Conservation (phyloP, 1,140 invertebrate species). For the Drosophila lacertosa region DNA sequence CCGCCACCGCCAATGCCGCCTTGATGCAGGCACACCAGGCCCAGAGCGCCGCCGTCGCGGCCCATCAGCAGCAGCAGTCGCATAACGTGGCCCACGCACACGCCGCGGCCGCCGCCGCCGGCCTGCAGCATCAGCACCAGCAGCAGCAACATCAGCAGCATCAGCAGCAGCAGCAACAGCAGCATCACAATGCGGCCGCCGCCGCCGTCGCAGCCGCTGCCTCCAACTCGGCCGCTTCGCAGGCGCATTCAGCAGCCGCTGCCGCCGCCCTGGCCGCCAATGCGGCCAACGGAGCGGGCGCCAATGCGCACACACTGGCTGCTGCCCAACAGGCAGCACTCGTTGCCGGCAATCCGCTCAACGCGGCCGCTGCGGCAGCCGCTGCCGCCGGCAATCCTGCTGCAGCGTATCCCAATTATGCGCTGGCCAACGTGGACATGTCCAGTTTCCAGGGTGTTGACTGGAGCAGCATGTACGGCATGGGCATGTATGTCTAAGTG, state of each 20-base stretch:
- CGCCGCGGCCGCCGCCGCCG: slow-evolving; percentile 82
- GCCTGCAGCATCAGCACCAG: slow-evolving; percentile 74
- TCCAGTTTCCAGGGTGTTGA: slow-evolving; percentile 95
- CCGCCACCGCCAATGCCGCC: slow-evolving; percentile 81
- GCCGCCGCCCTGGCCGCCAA: slow-evolving; percentile 84
- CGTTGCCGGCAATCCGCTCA: slow-evolving; percentile 81
- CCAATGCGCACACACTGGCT: slow-evolving; percentile 81
- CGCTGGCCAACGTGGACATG: slow-evolving; percentile 94
- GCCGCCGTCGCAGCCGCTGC: slow-evolving; percentile 71
- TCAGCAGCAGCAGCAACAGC: slow-evolving; percentile 34
- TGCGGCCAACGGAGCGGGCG: slow-evolving; percentile 84
- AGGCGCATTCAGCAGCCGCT: slow-evolving; percentile 78
- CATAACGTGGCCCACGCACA: slow-evolving; percentile 83
- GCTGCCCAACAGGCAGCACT: slow-evolving; percentile 84
- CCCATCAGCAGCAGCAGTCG: slow-evolving; percentile 77
- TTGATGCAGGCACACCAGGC: slow-evolving; percentile 80
- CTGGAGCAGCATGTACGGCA: slow-evolving; percentile 95
- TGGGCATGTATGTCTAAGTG: slow-evolving; percentile 94
- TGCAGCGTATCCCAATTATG: slow-evolving; percentile 91
- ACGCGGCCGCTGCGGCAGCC: slow-evolving; percentile 83
- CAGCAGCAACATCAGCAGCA: slow-evolving; percentile 65
- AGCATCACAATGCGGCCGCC: slow-evolving; percentile 50
- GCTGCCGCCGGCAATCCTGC: slow-evolving; percentile 86
- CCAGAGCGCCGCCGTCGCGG: slow-evolving; percentile 83
- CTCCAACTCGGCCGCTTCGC: slow-evolving; percentile 79